These are phyloP conservation scores for Eurytoma adleriae DNA, from an alignment of 2,888 invertebrate species.

Conservation along the genomic window DNA sequence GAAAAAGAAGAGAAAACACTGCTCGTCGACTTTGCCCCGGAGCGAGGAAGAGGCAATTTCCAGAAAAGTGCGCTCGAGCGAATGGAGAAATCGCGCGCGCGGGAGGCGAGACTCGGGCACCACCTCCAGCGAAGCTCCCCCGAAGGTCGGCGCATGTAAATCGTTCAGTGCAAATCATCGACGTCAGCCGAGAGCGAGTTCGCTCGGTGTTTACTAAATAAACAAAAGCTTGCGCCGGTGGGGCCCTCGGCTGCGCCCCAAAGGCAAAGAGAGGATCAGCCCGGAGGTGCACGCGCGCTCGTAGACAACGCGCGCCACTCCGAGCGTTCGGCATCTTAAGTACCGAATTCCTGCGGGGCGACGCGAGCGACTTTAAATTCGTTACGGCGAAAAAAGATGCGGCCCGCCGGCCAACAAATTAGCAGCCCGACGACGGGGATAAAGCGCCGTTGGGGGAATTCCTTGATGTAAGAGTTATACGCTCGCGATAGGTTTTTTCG, in stretches of 20 bases:
- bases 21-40: too few relatives aligned
- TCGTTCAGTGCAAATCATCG: slow-evolving; percentile 41
- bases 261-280: background rate
- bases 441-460: background rate
- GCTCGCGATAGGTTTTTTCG: too few relatives aligned
- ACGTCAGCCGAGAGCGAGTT: slow-evolving; percentile 20
- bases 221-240: slow-evolving; percentile 11
- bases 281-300: background rate
- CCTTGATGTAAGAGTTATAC: background rate
- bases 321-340: slow-evolving; percentile 46
- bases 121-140: background rate
- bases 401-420: slow-evolving; percentile 10
- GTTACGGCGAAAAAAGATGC: slow-evolving; percentile 21
- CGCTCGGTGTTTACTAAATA: slow-evolving; percentile 41
- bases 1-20: background rate
- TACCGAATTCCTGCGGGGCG: slow-evolving; percentile 28
- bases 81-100: slow-evolving; percentile 6
- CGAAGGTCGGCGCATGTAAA: slow-evolving; percentile 46
- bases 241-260: background rate
- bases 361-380: slow-evolving; percentile 28
- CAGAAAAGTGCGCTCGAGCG: background rate
- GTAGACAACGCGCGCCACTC: slow-evolving; percentile 21
- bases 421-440: background rate
- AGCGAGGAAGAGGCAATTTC: too few relatives aligned
- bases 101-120: background rate